phyloP scores from a whole-genome alignment of 2,113 vertebrate genomes.

The Chaetura pelagica region DNA sequence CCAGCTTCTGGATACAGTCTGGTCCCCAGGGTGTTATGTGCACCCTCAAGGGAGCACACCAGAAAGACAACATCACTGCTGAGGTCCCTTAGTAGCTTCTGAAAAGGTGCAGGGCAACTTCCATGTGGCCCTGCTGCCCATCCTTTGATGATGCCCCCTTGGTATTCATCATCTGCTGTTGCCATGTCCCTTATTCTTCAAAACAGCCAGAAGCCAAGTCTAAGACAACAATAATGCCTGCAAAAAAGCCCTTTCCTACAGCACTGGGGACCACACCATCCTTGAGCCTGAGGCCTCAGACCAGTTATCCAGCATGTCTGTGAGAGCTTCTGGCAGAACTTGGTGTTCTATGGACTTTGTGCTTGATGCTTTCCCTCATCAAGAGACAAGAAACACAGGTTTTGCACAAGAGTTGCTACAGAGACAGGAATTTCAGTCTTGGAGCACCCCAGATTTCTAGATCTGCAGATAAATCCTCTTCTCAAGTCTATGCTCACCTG shows the following conservation, averaged over 20 bases:
- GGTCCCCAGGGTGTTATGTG: not conserved
- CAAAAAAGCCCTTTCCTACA: not conserved
- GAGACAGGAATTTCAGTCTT: not conserved
- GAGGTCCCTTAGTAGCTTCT: not conserved
- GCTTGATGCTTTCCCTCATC: not conserved
- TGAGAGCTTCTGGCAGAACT: not conserved
- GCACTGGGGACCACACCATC: not conserved
- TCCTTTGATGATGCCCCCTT: not conserved
- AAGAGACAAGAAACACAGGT: constrained; percentile 17
- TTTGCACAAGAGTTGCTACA: not conserved
- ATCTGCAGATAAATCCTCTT: not conserved
- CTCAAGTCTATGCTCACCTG: not conserved
- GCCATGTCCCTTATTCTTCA: fast-evolving
- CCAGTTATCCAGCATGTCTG: not conserved
- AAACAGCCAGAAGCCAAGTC: not conserved
- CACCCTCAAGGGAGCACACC: not conserved
- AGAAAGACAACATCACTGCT: not conserved
- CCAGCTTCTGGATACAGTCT: not conserved
- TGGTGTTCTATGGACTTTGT: not conserved
- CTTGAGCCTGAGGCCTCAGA: not conserved
- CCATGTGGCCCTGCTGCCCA: not conserved
- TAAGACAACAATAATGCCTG: not conserved
- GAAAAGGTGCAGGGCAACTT: not conserved
- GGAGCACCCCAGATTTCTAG: not conserved
- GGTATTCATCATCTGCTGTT: not conserved